These are phyloP conservation scores for Oligia fasciuncula DNA, from an alignment of 2,888 invertebrate genomes.

Conservation along the genomic window DNA sequence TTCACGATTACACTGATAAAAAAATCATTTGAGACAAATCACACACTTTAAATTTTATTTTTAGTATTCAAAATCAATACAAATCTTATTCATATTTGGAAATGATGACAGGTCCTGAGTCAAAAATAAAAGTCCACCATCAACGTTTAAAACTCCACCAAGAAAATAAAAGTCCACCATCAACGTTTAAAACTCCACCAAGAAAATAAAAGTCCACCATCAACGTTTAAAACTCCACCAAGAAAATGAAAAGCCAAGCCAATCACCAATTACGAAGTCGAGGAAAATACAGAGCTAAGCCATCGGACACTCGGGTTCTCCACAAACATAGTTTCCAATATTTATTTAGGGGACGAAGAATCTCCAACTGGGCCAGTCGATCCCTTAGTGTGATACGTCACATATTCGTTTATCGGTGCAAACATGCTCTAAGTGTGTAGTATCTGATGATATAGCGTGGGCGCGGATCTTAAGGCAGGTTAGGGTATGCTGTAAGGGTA, in stretches of 20 bases:
- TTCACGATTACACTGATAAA: no score
- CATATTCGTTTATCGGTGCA: constrained; percentile 78
- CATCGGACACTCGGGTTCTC: constrained; percentile 61
- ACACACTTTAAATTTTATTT: no score
- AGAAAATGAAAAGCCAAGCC: constrained; percentile 47
- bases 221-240: constrained; percentile 9
- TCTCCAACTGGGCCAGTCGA: constrained; percentile 67
- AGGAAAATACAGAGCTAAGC: constrained; percentile 62
- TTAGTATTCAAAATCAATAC: no score
- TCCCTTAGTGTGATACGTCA: constrained; percentile 76
- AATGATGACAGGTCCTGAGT: no score
- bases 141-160: constrained; percentile 9
- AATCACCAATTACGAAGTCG: constrained; percentile 65
- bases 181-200: constrained; percentile 9
- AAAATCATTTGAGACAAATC: no score
- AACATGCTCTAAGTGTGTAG: constrained; percentile 70
- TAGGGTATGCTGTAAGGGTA: constrained; percentile 23
- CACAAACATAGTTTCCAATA: constrained; percentile 75
- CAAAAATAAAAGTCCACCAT: not conserved
- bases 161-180: constrained; percentile 27
- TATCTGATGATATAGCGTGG: constrained; percentile 61
- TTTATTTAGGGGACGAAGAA: constrained; percentile 75
- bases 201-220: not conserved
- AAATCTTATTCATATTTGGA: no score
- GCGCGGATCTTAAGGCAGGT: constrained; percentile 41